Evolutionary conservation across 2,113 vertebrate species (phyloP).

Genomic region (Hiodon alosoides): DNA sequence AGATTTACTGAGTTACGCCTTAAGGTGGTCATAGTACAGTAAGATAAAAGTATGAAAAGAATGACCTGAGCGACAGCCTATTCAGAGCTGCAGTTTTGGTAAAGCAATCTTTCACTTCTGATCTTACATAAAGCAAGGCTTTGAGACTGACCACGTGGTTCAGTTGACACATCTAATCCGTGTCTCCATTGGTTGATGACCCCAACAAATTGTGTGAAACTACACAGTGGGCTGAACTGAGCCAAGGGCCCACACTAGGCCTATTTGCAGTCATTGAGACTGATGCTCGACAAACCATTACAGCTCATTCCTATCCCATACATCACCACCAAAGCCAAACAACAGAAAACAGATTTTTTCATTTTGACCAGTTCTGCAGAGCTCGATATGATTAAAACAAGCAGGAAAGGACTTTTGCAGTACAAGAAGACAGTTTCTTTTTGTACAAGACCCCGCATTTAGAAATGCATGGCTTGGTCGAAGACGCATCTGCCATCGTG

Average conservation of each 20-base stretch:
- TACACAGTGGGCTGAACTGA: too few species aligned
- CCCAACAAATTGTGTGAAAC: neutral
- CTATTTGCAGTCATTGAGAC: neutral
- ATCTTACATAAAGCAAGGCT: neutral
- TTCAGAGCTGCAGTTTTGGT: neutral
- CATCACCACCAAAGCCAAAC: neutral
- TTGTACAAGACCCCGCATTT: too few species aligned
- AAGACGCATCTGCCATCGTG: too few species aligned
- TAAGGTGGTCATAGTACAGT: neutral
- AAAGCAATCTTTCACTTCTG: neutral
- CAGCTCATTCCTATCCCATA: neutral
- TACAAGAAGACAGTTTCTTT: too few species aligned
- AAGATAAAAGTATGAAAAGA: neutral
- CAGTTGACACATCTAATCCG: too few species aligned
- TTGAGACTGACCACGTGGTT: neutral
- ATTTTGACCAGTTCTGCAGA: neutral
- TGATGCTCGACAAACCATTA: neutral
- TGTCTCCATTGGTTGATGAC: neutral
- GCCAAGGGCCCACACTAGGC: neutral
- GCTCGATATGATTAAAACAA: conserved; percentile 3
- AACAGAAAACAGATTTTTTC: neutral
- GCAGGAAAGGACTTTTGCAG: neutral
- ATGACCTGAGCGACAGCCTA: neutral
- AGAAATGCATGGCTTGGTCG: too few species aligned
- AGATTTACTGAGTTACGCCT: neutral